Conservation (phyloP, 2,113 vertebrate genomes). For the Ammodytes marinus region DNA sequence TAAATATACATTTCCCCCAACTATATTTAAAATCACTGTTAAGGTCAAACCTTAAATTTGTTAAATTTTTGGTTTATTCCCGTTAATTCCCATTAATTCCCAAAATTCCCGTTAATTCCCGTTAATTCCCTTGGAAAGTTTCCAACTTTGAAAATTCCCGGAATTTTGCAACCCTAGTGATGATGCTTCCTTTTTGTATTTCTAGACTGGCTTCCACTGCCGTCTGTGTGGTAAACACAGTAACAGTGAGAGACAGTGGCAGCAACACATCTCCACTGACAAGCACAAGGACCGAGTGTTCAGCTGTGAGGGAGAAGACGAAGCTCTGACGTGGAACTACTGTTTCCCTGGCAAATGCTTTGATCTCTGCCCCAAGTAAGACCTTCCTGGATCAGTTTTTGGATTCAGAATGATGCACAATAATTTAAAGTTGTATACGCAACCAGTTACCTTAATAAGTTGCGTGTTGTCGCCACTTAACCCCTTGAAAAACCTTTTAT, state of each 20-base stretch:
- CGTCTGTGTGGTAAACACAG: constrained; percentile 95
- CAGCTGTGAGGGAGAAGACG: constrained; percentile 92
- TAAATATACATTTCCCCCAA: too few species aligned
- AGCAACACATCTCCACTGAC: constrained; percentile 94
- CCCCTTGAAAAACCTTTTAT: not conserved
- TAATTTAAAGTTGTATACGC: too few species aligned
- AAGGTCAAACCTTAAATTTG: too few species aligned
- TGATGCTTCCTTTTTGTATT: constrained; percentile 16
- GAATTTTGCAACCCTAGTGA: too few species aligned
- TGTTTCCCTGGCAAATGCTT: constrained; percentile 93
- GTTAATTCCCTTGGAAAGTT: too few species aligned
- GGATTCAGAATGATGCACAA: not conserved
- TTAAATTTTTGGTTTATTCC: too few species aligned
- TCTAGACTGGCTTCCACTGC: constrained; percentile 92
- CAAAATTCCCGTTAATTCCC: too few species aligned
- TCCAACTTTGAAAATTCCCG: too few species aligned
- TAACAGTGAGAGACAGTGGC: constrained; percentile 98
- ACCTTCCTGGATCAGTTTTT: not conserved
- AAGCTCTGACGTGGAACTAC: constrained; percentile 90
- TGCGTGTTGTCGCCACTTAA: not conserved
- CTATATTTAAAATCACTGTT: too few species aligned
- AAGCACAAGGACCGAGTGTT: constrained; percentile 97
- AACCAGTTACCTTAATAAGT: too few species aligned
- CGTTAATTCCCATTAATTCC: too few species aligned
- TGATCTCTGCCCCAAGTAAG: constrained; percentile 88